A percentile compares a stretch with the other conserved stretches of the same genome.
phyloP scores from a whole-genome alignment of 2,888 invertebrate genomes.

The Chironomus riparius region DNA sequence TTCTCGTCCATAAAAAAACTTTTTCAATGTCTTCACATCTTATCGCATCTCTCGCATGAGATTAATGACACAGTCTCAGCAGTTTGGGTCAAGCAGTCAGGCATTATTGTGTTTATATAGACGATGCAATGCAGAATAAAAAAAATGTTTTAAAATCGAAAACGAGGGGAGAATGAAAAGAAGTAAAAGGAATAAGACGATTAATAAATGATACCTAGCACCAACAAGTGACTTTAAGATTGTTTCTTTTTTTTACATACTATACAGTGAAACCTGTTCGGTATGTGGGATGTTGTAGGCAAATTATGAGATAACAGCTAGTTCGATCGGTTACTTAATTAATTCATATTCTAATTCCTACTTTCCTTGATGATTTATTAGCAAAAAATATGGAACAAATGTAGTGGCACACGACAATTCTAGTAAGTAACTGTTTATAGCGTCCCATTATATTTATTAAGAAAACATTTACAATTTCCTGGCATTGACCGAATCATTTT shows the following conservation, averaged over 20 bases:
- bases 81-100: not conserved
- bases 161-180: not conserved
- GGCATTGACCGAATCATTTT: not conserved
- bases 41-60: not conserved
- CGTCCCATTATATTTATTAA: not conserved
- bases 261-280: not conserved
- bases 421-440: not conserved
- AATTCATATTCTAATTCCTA: not conserved
- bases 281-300: not conserved
- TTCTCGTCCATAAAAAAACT: too few relatives aligned
- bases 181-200: not conserved
- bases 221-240: not conserved
- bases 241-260: not conserved
- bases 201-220: not conserved
- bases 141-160: not conserved
- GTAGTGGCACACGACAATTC: not conserved
- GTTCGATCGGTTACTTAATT: not conserved
- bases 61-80: slow-evolving; percentile 2
- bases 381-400: not conserved
- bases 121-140: not conserved
- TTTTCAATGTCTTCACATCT: too few relatives aligned
- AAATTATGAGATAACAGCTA: not conserved
- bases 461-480: not conserved
- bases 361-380: not conserved
- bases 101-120: not conserved